These are phyloP conservation scores for Pemphigus obesinymphae DNA, from an alignment of 1,140 invertebrate species.

Conservation along the genomic window DNA sequence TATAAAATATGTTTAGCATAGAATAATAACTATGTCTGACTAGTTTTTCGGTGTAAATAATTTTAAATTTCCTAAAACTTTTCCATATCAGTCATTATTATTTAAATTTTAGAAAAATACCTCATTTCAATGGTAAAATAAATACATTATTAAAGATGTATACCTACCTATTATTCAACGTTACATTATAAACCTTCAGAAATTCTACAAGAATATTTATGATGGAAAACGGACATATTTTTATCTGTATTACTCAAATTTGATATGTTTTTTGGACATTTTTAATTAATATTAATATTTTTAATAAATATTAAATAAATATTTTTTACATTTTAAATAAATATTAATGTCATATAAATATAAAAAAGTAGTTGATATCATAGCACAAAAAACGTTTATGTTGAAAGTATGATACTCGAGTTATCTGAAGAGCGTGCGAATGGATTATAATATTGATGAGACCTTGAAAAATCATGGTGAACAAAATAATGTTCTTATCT, in stretches of 20 bases:
- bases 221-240: no score
- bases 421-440: background rate
- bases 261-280: no score
- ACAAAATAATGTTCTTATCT: background rate
- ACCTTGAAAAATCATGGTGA: background rate
- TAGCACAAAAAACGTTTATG: background rate
- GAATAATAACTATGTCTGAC: background rate
- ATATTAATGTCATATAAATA: no score
- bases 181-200: no score
- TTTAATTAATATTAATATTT: no score
- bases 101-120: no score
- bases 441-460: background rate
- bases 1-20: slow-evolving; percentile 18
- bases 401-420: background rate
- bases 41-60: slow-evolving; percentile 4
- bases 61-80: background rate
- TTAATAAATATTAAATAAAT: no score
- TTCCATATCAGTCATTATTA: background rate
- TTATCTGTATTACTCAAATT: no score
- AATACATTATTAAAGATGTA: background rate
- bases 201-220: no score
- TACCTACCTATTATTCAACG: no score
- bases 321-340: no score
- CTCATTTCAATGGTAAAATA: background rate
- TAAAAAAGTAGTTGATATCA: background rate